Conservation (phyloP, 2,888 invertebrate species). For the Drosophila acutilabella region DNA sequence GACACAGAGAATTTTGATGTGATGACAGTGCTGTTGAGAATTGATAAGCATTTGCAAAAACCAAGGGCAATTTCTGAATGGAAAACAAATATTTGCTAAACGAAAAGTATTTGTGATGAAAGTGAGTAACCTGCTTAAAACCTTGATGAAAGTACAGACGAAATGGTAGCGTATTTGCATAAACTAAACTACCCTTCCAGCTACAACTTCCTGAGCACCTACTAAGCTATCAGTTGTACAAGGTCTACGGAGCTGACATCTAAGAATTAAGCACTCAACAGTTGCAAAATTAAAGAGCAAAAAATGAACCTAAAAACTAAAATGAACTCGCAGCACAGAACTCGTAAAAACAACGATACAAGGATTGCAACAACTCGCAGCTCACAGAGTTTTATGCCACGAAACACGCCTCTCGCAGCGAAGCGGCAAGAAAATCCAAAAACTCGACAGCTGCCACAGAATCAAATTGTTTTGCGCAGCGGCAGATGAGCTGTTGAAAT, state of each 20-base stretch:
- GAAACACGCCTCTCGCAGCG: slow-evolving; percentile 7
- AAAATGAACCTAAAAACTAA: slow-evolving; percentile 3
- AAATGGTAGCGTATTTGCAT: background rate
- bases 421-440: slow-evolving; percentile 8
- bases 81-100: background rate
- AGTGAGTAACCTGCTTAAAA: background rate
- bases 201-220: background rate
- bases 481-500: slow-evolving; percentile 79
- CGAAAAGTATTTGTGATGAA: too few relatives aligned
- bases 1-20: background rate
- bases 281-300: slow-evolving; percentile 35
- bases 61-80: background rate
- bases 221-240: background rate
- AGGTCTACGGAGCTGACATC: slow-evolving; percentile 25
- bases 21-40: slow-evolving; percentile 1
- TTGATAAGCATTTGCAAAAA: background rate
- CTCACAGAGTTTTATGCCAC: background rate
- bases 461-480: slow-evolving; percentile 71
- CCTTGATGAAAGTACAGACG: background rate
- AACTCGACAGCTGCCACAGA: slow-evolving; percentile 49
- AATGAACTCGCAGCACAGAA: slow-evolving; percentile 4
- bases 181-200: background rate
- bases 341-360: slow-evolving; percentile 23
- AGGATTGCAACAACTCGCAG: slow-evolving; percentile 35
- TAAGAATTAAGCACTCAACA: slow-evolving; percentile 50